Evolutionary conservation across 2,888 invertebrate genomes (phyloP).

Genomic region (Automeris io): DNA sequence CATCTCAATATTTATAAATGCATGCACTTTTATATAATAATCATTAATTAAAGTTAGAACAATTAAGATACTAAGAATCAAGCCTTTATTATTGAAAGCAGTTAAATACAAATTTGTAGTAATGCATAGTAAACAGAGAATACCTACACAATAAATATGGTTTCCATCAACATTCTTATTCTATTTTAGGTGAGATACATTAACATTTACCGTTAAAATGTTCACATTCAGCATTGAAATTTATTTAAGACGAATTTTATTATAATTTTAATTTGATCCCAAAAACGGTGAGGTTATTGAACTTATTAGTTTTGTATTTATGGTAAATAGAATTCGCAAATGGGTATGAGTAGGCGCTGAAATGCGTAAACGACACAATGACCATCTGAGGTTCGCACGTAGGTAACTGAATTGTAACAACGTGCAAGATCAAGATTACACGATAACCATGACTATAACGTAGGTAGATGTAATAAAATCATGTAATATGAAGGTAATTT

Average conservation of each 20-base stretch:
- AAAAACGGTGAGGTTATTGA: slow-evolving; percentile 35
- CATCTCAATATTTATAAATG: too few relatives aligned
- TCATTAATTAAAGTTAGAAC: too few relatives aligned
- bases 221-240: slow-evolving; percentile 14
- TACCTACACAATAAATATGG: background rate
- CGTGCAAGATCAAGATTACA: slow-evolving; percentile 21
- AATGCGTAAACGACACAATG: slow-evolving; percentile 19
- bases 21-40: too few relatives aligned
- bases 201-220: slow-evolving; percentile 21
- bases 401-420: slow-evolving; percentile 19
- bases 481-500: background rate
- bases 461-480: background rate
- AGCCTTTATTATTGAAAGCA: too few relatives aligned
- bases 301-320: slow-evolving; percentile 32
- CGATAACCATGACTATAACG: slow-evolving; percentile 4
- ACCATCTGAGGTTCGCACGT: slow-evolving; percentile 16
- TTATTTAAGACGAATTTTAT: slow-evolving; percentile 14
- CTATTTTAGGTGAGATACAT: background rate
- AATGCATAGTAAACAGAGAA: background rate
- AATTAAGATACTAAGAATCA: too few relatives aligned
- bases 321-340: slow-evolving; percentile 28
- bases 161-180: slow-evolving; percentile 1
- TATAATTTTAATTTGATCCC: slow-evolving; percentile 16
- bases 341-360: slow-evolving; percentile 35
- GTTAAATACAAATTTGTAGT: too few relatives aligned